Conservation (phyloP, 1,140 invertebrate species). For the Zaprionus tsacasi region DNA sequence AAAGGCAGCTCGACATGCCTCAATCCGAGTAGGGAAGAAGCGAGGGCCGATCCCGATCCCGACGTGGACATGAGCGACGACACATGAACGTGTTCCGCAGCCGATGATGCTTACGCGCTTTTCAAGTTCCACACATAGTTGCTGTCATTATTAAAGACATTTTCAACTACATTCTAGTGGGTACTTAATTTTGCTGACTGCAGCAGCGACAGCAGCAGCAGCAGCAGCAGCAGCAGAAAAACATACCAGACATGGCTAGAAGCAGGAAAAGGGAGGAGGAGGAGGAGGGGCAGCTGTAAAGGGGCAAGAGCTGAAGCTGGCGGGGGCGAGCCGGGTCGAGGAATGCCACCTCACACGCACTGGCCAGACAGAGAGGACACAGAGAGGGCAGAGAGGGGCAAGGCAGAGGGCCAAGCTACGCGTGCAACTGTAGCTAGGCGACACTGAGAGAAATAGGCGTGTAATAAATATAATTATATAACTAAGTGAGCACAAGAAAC, state of each 20-base stretch:
- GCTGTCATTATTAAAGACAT: conserved; percentile 84
- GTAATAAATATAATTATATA: not conserved
- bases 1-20: conserved; percentile 15
- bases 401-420: too few relatives aligned
- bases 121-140: conserved; percentile 83
- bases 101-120: conserved; percentile 81
- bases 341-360: conserved; percentile 55
- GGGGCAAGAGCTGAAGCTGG: not conserved
- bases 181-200: conserved; percentile 77
- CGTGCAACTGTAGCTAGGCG: conserved; percentile 24
- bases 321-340: conserved; percentile 12
- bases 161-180: conserved; percentile 83
- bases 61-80: conserved; percentile 45
- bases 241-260: not conserved
- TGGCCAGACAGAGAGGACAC: not conserved
- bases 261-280: too few relatives aligned
- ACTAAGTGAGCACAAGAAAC: too few relatives aligned
- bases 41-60: conserved; percentile 3
- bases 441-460: conserved; percentile 1
- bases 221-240: conserved; percentile 18
- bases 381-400: not conserved
- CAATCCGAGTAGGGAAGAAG: conserved; percentile 1
- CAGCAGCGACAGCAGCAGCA: conserved; percentile 20
- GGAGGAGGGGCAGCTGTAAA: not conserved
- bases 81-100: conserved; percentile 64